phyloP scores from a whole-genome alignment of 2,797 vertebrate species.

The Xyrichtys novacula region DNA sequence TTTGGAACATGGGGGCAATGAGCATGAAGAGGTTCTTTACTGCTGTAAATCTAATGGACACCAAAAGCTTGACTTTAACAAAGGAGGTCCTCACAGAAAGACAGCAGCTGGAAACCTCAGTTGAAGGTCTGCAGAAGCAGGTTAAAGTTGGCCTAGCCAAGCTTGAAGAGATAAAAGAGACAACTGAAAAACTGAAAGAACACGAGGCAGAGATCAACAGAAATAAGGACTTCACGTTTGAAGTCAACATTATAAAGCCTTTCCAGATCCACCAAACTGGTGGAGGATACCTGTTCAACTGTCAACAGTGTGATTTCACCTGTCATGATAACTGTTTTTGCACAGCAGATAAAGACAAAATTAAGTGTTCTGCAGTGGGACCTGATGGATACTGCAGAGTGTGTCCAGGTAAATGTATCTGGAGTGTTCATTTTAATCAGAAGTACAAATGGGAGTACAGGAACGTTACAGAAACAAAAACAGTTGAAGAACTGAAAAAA shows the following conservation, averaged over 20 bases:
- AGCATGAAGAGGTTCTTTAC: constrained; percentile 53
- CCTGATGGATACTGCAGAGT: background rate
- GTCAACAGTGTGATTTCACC: constrained; percentile 27
- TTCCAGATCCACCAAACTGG: background rate
- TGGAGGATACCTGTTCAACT: constrained; percentile 11
- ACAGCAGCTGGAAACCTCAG: background rate
- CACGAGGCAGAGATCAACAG: constrained; percentile 33
- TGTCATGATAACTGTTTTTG: background rate
- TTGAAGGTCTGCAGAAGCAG: constrained; percentile 26
- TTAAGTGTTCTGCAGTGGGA: background rate
- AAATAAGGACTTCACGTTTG: constrained; percentile 46
- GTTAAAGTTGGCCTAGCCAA: constrained; percentile 30
- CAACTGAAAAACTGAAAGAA: background rate
- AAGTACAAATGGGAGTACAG: constrained; percentile 30
- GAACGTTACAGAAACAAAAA: background rate
- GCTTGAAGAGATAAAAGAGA: constrained; percentile 45
- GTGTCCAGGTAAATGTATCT: constrained; percentile 45
- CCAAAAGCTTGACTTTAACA: constrained; percentile 48
- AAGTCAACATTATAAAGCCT: background rate
- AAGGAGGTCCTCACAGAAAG: constrained; percentile 24
- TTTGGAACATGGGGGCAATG: constrained; percentile 54
- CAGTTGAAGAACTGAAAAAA: constrained; percentile 30
- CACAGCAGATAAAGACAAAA: constrained; percentile 12
- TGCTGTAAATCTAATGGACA: constrained; percentile 4
- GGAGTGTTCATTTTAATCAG: constrained; percentile 40